Percentiles rank a stretch among this genome's conserved stretches.
Conservation (phyloP, 2,888 invertebrate genomes). For the Polymixis flavicincta region DNA sequence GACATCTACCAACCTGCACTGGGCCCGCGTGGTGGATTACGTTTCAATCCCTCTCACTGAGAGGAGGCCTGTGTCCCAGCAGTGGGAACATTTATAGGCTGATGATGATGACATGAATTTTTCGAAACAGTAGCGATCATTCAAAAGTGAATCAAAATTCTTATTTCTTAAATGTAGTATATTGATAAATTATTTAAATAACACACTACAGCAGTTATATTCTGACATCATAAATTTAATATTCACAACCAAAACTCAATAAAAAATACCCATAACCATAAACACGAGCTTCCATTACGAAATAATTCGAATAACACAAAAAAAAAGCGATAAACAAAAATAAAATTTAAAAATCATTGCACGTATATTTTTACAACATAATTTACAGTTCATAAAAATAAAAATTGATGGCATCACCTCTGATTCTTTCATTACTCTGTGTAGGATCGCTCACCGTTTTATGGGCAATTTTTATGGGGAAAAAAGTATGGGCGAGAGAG, state of each 20-base stretch:
- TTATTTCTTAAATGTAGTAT: neutral
- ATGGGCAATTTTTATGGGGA: slow-evolving; percentile 80
- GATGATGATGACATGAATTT: no score
- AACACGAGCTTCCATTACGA: slow-evolving; percentile 40
- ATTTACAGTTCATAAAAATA: slow-evolving; percentile 54
- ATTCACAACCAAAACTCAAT: slow-evolving; percentile 30
- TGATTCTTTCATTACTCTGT: slow-evolving; percentile 69
- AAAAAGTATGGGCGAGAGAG: slow-evolving; percentile 70
- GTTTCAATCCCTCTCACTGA: no score
- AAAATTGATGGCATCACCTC: slow-evolving; percentile 41
- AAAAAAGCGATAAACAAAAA: slow-evolving; percentile 9
- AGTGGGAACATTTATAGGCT: no score
- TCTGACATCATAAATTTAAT: slow-evolving; percentile 9
- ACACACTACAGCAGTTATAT: neutral
- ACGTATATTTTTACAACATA: slow-evolving; percentile 48
- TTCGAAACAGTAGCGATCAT: neutral
- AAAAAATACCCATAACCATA: slow-evolving; percentile 49
- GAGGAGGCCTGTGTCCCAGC: no score
- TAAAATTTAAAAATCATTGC: slow-evolving; percentile 20
- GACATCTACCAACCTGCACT: no score
- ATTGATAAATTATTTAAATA: no score
- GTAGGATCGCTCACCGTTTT: slow-evolving; percentile 65
- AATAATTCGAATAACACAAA: slow-evolving; percentile 28
- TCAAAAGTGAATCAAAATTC: neutral
- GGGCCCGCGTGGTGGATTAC: no score